Base-by-base conservation (phyloP, 2,113 vertebrate species). In the Calyptommatus sinebrachiatus region DNA sequence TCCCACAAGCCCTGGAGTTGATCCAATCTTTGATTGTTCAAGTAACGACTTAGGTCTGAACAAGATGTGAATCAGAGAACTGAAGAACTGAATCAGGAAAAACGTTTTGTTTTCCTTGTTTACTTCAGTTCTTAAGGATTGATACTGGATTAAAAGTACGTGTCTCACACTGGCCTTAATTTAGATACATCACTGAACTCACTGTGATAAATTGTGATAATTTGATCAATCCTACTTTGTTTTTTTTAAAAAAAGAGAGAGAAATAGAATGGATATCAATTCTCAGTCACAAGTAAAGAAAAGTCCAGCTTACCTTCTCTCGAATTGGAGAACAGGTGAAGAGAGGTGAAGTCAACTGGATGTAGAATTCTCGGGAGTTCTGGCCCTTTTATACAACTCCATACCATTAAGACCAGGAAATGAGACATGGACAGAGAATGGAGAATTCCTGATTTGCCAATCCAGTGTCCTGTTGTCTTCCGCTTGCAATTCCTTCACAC, bases 391-490 rank as follows among this genome's bases (percentile, higher is more conserved):
- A 79, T 79, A 79, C 14, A 24, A 21, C 45, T 46, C 69, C 26
- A 20, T 4, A 48, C 22, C 7, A 45, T 48, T 18, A 24, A 29
- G 9, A 11, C 10, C 77, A 63, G 69, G 77, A 79, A 79, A 31
- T 79, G 69, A 72, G 77, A 72, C 69, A 79, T 12, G 12, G 28
- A 9, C n/a, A 4, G 35, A 63, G 69, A 72, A 79, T 71, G 20
- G 60, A 79, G 57, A 71, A 79, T 79, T 24, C 67, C 20, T 71
- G n/a, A 20, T 71, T 71, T 62, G 11, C 35, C 35, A 14, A 71
- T 48, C 57, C 14, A 71, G n/a, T 48, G 31, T 20, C 63, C 24
- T 50, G 60, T 22, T 14, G 35, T 48, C 69, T 71, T 72, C 57
- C 1, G 69, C 69, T 46, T 14, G 28, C 26, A 18, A 48, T 28